phyloP scores from a whole-genome alignment of 2,888 invertebrate species.

The Xanthia togata region DNA sequence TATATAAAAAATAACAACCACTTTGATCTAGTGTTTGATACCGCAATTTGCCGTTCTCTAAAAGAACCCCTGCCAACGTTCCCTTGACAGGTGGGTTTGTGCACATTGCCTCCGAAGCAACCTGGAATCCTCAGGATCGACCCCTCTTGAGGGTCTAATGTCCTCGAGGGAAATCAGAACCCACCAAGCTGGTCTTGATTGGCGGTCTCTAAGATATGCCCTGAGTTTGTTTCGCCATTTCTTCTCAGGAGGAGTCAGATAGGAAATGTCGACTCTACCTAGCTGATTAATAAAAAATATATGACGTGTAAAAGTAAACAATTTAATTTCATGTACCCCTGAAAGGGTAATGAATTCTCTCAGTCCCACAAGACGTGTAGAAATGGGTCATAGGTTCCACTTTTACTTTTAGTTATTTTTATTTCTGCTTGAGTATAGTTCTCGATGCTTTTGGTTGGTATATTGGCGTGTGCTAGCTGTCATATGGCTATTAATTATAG shows the following conservation, averaged over 20 bases:
- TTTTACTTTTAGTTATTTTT: too few relatives aligned
- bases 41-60: not conserved
- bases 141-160: not conserved
- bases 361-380: not conserved
- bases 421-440: too few relatives aligned
- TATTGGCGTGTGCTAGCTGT: too few relatives aligned
- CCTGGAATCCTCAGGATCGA: not conserved
- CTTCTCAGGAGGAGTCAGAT: not conserved
- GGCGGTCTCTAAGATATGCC: not conserved
- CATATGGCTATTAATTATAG: too few relatives aligned
- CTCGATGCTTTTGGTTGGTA: too few relatives aligned
- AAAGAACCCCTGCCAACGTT: not conserved
- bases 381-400: not conserved
- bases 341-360: not conserved
- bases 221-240: not conserved
- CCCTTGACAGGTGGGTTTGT: too few relatives aligned
- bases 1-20: too few relatives aligned
- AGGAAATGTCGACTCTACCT: not conserved
- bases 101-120: not conserved
- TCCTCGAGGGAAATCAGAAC: not conserved
- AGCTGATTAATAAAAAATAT: too few relatives aligned
- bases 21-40: not conserved
- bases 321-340: not conserved
- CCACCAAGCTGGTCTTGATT: not conserved
- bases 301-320: not conserved